Evolutionary conservation across 2,113 vertebrate species (phyloP).

Genomic region (Scartelaos histophorus): DNA sequence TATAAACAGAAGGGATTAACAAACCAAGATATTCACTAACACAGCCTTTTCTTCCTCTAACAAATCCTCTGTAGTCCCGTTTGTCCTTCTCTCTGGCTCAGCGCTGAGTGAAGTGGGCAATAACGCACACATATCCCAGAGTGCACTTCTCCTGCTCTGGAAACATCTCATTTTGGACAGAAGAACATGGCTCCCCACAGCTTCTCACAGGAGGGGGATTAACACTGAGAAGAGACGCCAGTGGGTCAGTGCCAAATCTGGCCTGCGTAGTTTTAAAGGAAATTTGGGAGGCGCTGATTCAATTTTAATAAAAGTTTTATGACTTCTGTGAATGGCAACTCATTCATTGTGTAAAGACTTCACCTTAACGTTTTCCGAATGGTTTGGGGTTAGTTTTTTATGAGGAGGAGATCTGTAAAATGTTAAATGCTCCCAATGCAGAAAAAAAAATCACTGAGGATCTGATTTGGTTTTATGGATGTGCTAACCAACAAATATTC

Average conservation of each 20-base stretch:
- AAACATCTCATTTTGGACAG: neutral
- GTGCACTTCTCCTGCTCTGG: neutral
- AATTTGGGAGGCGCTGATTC: neutral
- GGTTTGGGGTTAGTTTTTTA: neutral
- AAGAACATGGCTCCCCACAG: constrained; percentile 3
- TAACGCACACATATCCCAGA: neutral
- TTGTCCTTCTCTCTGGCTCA: neutral
- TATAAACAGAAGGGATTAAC: neutral
- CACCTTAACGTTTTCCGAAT: neutral
- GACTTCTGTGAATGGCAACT: neutral
- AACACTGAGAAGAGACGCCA: neutral
- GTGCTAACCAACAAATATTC: neutral
- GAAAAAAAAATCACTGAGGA: neutral
- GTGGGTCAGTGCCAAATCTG: neutral
- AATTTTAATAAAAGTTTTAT: neutral
- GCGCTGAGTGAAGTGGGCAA: neutral
- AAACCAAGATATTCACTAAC: neutral
- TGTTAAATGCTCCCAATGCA: neutral
- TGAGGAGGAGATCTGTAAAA: neutral
- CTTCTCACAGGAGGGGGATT: constrained; percentile 1
- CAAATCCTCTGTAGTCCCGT: neutral
- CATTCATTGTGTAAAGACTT: neutral
- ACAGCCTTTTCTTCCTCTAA: neutral
- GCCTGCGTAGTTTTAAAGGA: neutral
- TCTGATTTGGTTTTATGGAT: neutral